Base-by-base conservation (phyloP, 1,140 invertebrate genomes). In the Aricia agestis region DNA sequence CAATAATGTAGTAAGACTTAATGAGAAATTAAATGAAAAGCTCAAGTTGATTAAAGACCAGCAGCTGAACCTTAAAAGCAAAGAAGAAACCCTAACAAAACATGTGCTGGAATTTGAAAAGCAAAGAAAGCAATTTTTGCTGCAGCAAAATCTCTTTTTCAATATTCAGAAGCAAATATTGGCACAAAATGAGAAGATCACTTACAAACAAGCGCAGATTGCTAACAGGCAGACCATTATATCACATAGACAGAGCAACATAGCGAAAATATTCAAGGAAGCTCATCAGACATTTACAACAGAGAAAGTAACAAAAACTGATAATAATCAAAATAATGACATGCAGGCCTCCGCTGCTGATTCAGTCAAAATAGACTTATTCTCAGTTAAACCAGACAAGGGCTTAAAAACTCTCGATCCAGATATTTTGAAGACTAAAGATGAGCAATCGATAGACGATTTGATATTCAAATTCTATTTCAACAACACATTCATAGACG, bases 391-490 rank as follows among this genome's bases (percentile, higher is more conserved):
- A n/a, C 66, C 77, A 19, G 59, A 72, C 25, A 75, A 72, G 11
- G 75, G 74, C 59, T 68, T 87, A 25, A 31, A 79, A 75, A 82
- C 88, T 71, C 76, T 84, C 69, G 87, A 90, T 41, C 76, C 80
- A 71, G 59, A 79, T 15, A 79, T 90, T 36, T 63, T 90, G 4
- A 79, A 80, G 32, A 86, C 89, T 66, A 90, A 88, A 81, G 86
- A 90, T 59, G 76, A 85, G 6, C 78, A 87, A 31, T 67, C 81
- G 17, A 81, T 89, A 1, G 88, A 90, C 63, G 87, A 90, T 72
- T 81, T 90, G 73, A 80, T 90, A 41, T 89, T 88, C 66, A 90
- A 89, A 80, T 88, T 85, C 58, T 90, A 90, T 59, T 90, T 90
- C 36, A 90, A 90, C 36, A 90, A 90, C 57, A 90, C 88, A 1